Evolutionary conservation across 2,113 vertebrate genomes (phyloP).

Genomic region (Burhinus oedicnemus): DNA sequence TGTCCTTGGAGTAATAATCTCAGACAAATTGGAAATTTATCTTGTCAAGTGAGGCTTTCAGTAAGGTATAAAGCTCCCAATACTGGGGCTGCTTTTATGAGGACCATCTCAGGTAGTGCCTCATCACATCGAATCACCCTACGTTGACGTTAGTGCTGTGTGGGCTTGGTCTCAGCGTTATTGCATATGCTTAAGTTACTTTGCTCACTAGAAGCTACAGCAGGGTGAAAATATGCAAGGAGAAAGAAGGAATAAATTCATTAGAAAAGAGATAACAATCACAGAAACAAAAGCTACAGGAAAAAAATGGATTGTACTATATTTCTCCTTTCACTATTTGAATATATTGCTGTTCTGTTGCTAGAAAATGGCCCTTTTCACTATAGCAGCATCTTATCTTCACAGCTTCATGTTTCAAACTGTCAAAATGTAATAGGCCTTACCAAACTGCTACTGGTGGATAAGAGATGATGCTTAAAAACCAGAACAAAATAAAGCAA

Average conservation of each 20-base stretch:
- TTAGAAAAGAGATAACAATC: neutral
- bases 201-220: neutral
- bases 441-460: neutral
- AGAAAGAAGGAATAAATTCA: neutral
- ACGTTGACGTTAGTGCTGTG: accelerated
- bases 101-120: neutral
- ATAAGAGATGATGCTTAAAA: neutral
- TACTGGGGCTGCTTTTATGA: neutral
- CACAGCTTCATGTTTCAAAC: neutral
- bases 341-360: neutral
- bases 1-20: neutral
- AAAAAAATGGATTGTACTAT: neutral
- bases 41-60: neutral
- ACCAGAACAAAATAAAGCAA: neutral
- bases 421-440: neutral
- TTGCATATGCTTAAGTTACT: neutral
- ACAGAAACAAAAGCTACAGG: neutral
- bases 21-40: neutral
- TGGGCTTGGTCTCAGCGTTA: neutral
- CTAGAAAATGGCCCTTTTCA: neutral
- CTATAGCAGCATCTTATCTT: neutral
- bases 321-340: neutral
- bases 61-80: neutral
- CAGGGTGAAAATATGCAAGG: neutral
- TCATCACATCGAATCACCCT: too few relatives aligned